Base-by-base conservation (phyloP, 2,888 invertebrate species). In the Trachelus stipa region DNA sequence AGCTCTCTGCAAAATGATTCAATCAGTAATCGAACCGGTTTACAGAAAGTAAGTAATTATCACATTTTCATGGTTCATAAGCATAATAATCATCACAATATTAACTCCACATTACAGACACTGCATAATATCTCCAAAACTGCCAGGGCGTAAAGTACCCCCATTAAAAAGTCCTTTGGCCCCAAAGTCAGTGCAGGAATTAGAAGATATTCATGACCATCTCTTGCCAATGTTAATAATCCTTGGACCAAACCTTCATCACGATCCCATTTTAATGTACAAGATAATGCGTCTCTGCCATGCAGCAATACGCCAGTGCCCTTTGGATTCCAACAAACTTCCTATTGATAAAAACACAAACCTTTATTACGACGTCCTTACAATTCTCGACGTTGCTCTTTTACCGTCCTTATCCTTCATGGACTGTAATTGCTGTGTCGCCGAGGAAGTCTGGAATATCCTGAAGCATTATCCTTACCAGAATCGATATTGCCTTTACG, bases 381-480 rank as follows among this genome's bases (percentile, higher is more conserved):
- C 96, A 9, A 93, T 98, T 74, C 92, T 98, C 79, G 99, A 99
- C 90, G 95, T 97, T 73, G 96, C 97, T 1, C 94, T 99, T 81
- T 92, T 99, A 81, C 99, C 99, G 0, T 95, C 98, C 0, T 93
- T 99, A 34, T 97, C 98, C 0, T 95, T 98, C 85, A 94, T 98
- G 93, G 97, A 98, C 83, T 96, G 97, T 86, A 99, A 99, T 92
- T 98, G 98, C 90, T 97, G 98, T 85, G 95, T 99, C 91, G 97
- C 98, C 4, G 99, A 99, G 91, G 98, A 99, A 92, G 94, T 99
- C 81, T 99, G 99, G 96, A 95, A 95, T 74, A 94, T 99, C 75
- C 92, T 98, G 31, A 96, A 96, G 89, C 92, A 95, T 75, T 97
- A 96, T 92, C 97, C 98, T 0, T 98, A 98, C 91, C 96, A 97